A percentile compares a stretch with the other conserved stretches of the same genome.
Evolutionary conservation across 2,888 invertebrate species (phyloP).

Genomic region (Phortica magna): DNA sequence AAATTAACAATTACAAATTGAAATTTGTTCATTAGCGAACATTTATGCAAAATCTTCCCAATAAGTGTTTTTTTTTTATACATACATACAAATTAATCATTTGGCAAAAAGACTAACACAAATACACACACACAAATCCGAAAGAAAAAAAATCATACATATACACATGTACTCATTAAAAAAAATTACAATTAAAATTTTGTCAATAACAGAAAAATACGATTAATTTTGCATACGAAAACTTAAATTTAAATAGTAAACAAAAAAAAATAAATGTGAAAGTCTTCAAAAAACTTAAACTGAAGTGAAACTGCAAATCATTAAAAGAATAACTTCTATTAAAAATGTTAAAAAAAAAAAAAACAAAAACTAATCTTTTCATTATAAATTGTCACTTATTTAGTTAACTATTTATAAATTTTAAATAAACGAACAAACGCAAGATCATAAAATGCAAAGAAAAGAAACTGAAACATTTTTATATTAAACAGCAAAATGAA

Average conservation of each 20-base stretch:
- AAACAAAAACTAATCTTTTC: slow-evolving; percentile 56
- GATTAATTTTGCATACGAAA: not conserved
- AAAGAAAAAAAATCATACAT: no score
- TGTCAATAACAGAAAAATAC: not conserved
- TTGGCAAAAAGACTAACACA: no score
- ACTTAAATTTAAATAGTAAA: not conserved
- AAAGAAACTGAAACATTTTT: slow-evolving; percentile 4
- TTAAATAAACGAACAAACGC: slow-evolving; percentile 59
- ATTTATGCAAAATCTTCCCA: no score
- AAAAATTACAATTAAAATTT: not conserved
- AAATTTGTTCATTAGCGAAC: no score
- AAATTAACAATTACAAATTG: no score
- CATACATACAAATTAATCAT: no score
- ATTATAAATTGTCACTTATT: slow-evolving; percentile 34
- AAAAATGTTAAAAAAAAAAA: slow-evolving; percentile 50
- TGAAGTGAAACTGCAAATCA: slow-evolving; percentile 3
- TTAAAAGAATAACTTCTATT: not conserved
- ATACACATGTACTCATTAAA: no score
- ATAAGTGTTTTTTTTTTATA: no score
- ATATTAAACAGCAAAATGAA: not conserved
- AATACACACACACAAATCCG: no score
- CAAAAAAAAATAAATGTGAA: not conserved
- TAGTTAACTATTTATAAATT: slow-evolving; percentile 28
- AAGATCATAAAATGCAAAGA: slow-evolving; percentile 28
- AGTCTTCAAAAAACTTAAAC: not conserved